Evolutionary conservation across 2,113 vertebrate species (phyloP), one percentile per base, ranked within the genome.

Genomic region (Antechinus flavipes): DNA sequence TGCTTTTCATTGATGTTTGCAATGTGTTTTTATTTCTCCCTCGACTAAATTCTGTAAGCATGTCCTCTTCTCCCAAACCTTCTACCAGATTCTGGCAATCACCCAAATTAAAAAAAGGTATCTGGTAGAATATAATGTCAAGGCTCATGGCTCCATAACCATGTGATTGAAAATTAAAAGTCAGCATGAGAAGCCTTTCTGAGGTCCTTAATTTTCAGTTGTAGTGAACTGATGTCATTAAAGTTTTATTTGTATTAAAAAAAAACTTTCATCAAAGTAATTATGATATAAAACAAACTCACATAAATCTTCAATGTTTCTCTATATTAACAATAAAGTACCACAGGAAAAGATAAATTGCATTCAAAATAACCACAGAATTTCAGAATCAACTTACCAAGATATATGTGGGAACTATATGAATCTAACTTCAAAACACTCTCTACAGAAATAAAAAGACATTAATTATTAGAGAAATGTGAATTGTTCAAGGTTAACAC

Each of bases 141-240:
- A 95, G 98, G 96, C 98, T 98, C 96, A 97, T 97, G 97, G 95
- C 98, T 98, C 97, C 96, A 97, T 97, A 98, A 52, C 97, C 68
- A 84, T 98, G 94, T 97, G 96, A 97, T 55, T 93, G 90, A 95
- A 96, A 97, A 91, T 98, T 97, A 95, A 97, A 97, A 97, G 91
- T 96, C 97, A 98, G 96, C 94, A 97, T 96, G 95, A 98, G 91
- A 98, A 98, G 96, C 96, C 97, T 98, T 98, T 98, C 97, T 98
- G 98, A 97, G 95, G 96, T 97, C 97, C 97, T 98, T 98, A 97
- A 97, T 98, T 98, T 98, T 98, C 98, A 98, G 97, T 98, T 98
- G 96, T 98, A 98, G 97, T 97, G 98, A 98, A 98, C 95, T 97
- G 90, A 98, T 98, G 97, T 96, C 84, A 98, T 98, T 97, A 98